Evolutionary conservation across 2,797 vertebrate genomes (phyloP).

Genomic region (Sebastes wilsoni): DNA sequence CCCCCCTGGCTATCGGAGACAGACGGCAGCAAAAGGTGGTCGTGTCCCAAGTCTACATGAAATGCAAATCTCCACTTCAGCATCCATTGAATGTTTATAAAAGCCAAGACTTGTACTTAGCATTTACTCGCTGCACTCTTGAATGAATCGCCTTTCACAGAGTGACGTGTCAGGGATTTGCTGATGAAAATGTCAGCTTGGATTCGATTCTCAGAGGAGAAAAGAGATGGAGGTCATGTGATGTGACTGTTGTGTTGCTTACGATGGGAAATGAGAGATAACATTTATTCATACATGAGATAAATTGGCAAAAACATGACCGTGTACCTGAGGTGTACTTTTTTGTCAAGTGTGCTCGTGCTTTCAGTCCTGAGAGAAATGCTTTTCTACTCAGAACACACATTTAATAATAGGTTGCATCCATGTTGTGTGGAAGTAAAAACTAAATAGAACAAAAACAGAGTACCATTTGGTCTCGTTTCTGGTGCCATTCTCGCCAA

Average conservation of each 20-base stretch:
- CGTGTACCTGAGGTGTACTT: background rate
- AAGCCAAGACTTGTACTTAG: background rate
- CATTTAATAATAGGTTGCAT: background rate
- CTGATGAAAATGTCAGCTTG: conserved; percentile 44
- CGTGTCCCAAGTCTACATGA: background rate
- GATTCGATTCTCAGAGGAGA: conserved; percentile 9
- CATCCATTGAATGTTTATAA: background rate
- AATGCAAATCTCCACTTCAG: conserved; percentile 25
- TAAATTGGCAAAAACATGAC: background rate
- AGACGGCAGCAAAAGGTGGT: too few species aligned
- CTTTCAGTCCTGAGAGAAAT: background rate
- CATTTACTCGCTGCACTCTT: background rate
- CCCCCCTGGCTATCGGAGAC: too few species aligned
- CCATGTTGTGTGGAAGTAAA: too few species aligned
- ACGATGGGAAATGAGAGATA: conserved; percentile 9
- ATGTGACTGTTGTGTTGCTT: background rate
- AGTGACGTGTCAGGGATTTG: background rate
- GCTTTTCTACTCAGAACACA: background rate
- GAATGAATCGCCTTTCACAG: conserved; percentile 4
- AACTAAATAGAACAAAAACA: too few species aligned
- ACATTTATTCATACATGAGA: background rate
- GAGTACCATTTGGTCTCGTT: too few species aligned
- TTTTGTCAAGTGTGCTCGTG: background rate
- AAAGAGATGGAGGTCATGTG: background rate
- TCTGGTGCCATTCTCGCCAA: too few species aligned